These are phyloP conservation scores for Stichopus chloronotus DNA, from an alignment of 35 echinoderm and acorn worm species.

Conservation along the genomic window DNA sequence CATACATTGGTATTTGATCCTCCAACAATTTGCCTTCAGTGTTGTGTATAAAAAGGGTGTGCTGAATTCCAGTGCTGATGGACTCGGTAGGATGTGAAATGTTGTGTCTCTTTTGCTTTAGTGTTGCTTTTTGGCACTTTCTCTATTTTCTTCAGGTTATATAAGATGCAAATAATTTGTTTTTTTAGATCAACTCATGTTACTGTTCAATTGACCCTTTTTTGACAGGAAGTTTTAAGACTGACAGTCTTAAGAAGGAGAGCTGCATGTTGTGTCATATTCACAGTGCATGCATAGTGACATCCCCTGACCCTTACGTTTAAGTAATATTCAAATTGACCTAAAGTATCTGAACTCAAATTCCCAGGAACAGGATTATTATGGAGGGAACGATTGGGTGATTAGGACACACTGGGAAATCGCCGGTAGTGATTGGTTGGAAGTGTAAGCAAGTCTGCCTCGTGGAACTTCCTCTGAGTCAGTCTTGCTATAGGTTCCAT, in stretches of 20 bases:
- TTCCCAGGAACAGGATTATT: too few relatives aligned
- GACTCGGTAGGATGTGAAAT: not conserved
- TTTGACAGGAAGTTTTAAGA: not conserved
- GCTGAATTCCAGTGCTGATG: slow-evolving; percentile 33
- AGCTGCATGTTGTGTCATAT: slow-evolving; percentile 7
- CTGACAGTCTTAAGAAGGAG: slow-evolving; percentile 33
- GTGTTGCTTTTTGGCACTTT: not conserved
- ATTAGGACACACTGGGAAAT: too few relatives aligned
- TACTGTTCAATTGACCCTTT: not conserved
- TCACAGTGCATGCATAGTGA: not conserved
- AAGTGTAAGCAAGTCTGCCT: too few relatives aligned
- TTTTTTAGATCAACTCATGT: not conserved
- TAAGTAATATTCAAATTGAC: too few relatives aligned
- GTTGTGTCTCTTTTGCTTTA: not conserved
- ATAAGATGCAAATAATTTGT: not conserved
- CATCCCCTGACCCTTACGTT: too few relatives aligned
- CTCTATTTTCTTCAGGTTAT: not conserved
- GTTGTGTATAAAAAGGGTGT: slow-evolving; percentile 34
- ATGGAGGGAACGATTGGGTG: too few relatives aligned
- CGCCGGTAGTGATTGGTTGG: too few relatives aligned
- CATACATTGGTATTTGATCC: slow-evolving; percentile 25
- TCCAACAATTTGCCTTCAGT: slow-evolving; percentile 28
- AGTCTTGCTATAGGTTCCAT: too few relatives aligned
- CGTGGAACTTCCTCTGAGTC: too few relatives aligned
- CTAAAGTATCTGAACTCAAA: too few relatives aligned